Conservation (phyloP, 2,888 invertebrate genomes). For the Caenorhabditis doughertyi region DNA sequence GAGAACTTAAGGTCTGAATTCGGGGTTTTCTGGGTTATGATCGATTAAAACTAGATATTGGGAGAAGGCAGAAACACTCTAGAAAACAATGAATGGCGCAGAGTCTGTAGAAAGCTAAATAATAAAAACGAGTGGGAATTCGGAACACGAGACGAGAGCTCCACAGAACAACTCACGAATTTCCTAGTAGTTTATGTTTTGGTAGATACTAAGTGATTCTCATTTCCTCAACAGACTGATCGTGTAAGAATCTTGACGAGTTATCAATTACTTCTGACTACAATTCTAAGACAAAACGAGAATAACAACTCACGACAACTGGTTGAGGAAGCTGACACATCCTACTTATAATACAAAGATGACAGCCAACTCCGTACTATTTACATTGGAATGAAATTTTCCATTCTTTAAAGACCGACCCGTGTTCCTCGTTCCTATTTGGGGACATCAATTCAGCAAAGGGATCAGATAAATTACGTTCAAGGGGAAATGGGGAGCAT, state of each 20-base stretch:
- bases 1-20: slow-evolving; percentile 48
- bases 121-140: not conserved
- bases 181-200: slow-evolving; percentile 17
- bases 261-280: not conserved
- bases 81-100: slow-evolving; percentile 32
- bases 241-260: not conserved
- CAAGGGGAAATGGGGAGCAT: not conserved
- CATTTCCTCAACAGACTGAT: not conserved
- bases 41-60: slow-evolving; percentile 40
- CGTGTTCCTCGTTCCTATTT: slow-evolving; percentile 5
- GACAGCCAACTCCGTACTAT: slow-evolving; percentile 23
- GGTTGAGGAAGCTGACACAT: not conserved
- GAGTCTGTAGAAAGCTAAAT: slow-evolving; percentile 2
- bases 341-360: slow-evolving; percentile 1
- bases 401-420: slow-evolving; percentile 1
- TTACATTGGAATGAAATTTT: slow-evolving; percentile 30
- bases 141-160: slow-evolving; percentile 29
- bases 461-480: slow-evolving; percentile 27
- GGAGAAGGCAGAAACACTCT: not conserved
- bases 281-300: not conserved
- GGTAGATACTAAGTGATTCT: not conserved
- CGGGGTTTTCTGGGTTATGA: slow-evolving; percentile 26
- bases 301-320: slow-evolving; percentile 32
- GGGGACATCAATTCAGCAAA: not conserved
- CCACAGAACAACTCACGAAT: slow-evolving; percentile 13